These are phyloP conservation scores for Babyrousa celebensis DNA, from an alignment of 2,797 vertebrate species.

Conservation along the genomic window DNA sequence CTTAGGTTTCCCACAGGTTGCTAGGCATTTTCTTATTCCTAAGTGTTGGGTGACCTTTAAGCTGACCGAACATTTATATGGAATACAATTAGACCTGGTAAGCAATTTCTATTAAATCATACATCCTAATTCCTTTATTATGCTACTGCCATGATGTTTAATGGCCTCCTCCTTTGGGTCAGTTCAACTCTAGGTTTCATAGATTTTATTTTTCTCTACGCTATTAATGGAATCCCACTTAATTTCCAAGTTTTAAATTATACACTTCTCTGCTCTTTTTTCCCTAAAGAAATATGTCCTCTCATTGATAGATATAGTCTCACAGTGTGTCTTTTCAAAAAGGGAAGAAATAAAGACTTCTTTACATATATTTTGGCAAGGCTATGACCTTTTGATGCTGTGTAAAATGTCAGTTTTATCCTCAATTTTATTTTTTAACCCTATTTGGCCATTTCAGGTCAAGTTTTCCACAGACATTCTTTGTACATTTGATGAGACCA, in stretches of 20 bases:
- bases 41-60: slow-evolving; percentile 75
- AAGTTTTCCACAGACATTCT: neutral
- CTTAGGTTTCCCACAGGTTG: slow-evolving; percentile 61
- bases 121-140: slow-evolving; percentile 62
- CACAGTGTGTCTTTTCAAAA: slow-evolving; percentile 3
- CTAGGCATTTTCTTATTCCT: slow-evolving; percentile 66
- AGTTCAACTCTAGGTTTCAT: neutral
- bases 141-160: slow-evolving; percentile 12
- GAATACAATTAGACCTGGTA: slow-evolving; percentile 71
- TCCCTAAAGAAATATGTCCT: slow-evolving; percentile 22
- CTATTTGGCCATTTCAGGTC: slow-evolving; percentile 56
- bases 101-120: slow-evolving; percentile 69
- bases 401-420: slow-evolving; percentile 24
- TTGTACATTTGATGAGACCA: neutral
- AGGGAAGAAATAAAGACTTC: neutral
- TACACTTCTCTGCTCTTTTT: neutral
- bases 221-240: slow-evolving; percentile 5
- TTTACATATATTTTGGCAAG: neutral
- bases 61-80: slow-evolving; percentile 28
- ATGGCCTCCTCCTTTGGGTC: neutral
- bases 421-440: neutral
- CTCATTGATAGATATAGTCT: neutral
- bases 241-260: slow-evolving; percentile 61
- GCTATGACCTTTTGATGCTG: neutral
- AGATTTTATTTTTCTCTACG: neutral